A percentile compares a stretch with the other conserved stretches of the same genome.
These are phyloP conservation scores for Galeopsomyia nigrocyanea DNA, from an alignment of 2,888 invertebrate genomes.

Conservation along the genomic window DNA sequence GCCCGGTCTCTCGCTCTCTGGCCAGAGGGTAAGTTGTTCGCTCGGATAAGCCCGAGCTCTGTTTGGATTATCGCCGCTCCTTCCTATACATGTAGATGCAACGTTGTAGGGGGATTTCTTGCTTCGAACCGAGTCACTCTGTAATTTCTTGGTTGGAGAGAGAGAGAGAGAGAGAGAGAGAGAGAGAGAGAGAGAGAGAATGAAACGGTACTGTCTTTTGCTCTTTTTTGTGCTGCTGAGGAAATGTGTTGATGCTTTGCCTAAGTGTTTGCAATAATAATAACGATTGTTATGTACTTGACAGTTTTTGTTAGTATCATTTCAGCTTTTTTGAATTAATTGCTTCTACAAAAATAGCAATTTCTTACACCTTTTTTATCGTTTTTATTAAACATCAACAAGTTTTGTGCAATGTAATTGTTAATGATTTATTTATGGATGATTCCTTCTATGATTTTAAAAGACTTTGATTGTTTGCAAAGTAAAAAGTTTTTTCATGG, in stretches of 20 bases:
- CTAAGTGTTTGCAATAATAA: conserved; percentile 28
- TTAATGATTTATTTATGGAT: too few species aligned
- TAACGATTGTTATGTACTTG: too few species aligned
- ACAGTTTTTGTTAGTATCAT: too few species aligned
- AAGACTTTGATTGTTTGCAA: too few species aligned
- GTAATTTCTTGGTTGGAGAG: conserved; percentile 29
- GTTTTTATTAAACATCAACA: too few species aligned
- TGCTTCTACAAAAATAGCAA: too few species aligned
- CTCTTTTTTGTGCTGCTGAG: neutral
- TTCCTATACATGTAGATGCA: neutral
- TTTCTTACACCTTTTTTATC: too few species aligned
- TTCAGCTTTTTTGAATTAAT: too few species aligned
- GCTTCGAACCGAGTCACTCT: conserved; percentile 30
- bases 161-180: too few species aligned
- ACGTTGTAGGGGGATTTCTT: conserved; percentile 34
- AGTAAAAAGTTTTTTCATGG: too few species aligned
- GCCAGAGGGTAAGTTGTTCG: conserved; percentile 37
- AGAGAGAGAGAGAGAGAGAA: neutral
- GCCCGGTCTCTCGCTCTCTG: conserved; percentile 20
- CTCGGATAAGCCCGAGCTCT: conserved; percentile 31
- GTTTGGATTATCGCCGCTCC: conserved; percentile 39
- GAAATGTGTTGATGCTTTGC: conserved; percentile 31
- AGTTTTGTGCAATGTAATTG: too few species aligned
- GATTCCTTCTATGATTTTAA: too few species aligned
- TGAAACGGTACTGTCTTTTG: neutral